These are phyloP conservation scores for Formica aserva DNA, from an alignment of 2,888 invertebrate species.

Conservation along the genomic window DNA sequence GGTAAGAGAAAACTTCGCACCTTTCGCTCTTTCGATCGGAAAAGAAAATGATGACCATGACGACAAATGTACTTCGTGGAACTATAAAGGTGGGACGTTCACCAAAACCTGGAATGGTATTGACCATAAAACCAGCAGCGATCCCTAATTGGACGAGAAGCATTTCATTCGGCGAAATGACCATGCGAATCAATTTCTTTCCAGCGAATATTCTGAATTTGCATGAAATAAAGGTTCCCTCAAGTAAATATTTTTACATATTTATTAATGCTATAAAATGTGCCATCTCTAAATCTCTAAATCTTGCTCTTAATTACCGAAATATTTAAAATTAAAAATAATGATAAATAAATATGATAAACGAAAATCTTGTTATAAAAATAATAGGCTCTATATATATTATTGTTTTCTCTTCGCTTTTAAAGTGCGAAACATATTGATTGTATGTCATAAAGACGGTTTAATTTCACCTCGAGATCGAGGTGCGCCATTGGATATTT, in stretches of 20 bases:
- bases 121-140: neutral
- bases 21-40: neutral
- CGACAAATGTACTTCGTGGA: conserved; percentile 19
- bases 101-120: neutral
- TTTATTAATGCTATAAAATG: conserved; percentile 1
- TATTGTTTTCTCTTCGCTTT: conserved; percentile 44
- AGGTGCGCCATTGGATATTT: conserved; percentile 17
- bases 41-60: conserved; percentile 25
- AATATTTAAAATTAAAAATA: neutral
- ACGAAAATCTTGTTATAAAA: neutral
- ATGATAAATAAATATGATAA: neutral
- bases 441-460: conserved; percentile 22
- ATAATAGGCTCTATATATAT: neutral
- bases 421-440: neutral
- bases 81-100: conserved; percentile 1
- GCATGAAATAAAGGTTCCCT: neutral
- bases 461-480: conserved; percentile 70
- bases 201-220: conserved; percentile 27
- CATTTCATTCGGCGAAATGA: conserved; percentile 27
- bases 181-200: conserved; percentile 16
- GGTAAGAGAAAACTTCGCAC: neutral
- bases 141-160: conserved; percentile 38
- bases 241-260: neutral
- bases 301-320: neutral
- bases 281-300: conserved; percentile 16